phyloP scores from a whole-genome alignment of 1,140 invertebrate species.

The Ditylenchus dipsaci region DNA sequence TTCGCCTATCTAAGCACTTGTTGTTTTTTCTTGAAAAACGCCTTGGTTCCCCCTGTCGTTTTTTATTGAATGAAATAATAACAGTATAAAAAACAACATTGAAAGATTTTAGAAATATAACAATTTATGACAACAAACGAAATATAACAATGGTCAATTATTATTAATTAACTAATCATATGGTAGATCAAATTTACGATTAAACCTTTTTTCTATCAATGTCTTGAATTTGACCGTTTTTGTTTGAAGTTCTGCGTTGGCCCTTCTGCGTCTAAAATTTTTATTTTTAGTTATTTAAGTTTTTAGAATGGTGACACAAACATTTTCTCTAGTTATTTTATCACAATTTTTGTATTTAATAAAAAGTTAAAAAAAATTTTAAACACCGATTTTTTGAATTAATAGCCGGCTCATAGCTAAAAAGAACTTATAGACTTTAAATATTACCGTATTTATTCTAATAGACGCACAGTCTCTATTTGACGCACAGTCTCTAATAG shows the following conservation, averaged over 20 bases:
- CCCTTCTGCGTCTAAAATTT: conserved; percentile 7
- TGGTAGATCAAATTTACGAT: conserved; percentile 22
- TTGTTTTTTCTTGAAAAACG: too few relatives aligned
- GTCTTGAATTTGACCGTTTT: conserved; percentile 31
- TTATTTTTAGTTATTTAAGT: not conserved
- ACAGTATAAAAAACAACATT: too few relatives aligned
- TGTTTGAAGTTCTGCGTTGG: conserved; percentile 5
- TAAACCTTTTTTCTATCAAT: conserved; percentile 32
- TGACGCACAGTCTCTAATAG: too few relatives aligned
- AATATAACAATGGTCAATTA: too few relatives aligned
- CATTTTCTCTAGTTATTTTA: not conserved
- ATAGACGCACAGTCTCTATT: too few relatives aligned
- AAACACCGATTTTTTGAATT: not conserved
- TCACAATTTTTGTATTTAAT: not conserved
- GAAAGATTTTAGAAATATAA: too few relatives aligned
- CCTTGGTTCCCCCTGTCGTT: too few relatives aligned
- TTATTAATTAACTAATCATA: conserved; percentile 14
- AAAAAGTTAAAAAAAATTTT: not conserved
- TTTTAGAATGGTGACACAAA: not conserved
- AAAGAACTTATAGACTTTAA: conserved; percentile 4
- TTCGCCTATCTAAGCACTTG: too few relatives aligned
- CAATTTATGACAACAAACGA: too few relatives aligned
- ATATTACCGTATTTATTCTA: too few relatives aligned
- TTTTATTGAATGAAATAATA: too few relatives aligned
- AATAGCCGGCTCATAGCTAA: not conserved